Base-by-base conservation (phyloP, 2,888 invertebrate species). In the Macrosoma leucophasiata region DNA sequence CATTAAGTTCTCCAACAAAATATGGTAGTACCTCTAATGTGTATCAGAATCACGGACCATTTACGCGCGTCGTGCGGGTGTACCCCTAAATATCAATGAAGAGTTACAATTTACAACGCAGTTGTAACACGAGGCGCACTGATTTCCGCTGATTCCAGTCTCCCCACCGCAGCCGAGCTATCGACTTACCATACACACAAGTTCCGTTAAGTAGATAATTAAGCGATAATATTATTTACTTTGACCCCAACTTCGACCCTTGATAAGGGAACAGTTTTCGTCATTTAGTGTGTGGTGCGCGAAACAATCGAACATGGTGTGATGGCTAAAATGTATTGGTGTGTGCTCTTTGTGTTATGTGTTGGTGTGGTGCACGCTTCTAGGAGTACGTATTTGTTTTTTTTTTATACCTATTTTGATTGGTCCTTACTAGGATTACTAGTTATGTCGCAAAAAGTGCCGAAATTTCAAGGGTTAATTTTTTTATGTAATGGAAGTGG, bases 301-400 rank as follows among this genome's bases (percentile, higher is more conserved):
- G 56, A 52, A 48, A 39, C 46, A 36, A 49, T 43, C 41, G 52
- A 63, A 46, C 50, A 76, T 75, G 74, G 55, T 51, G 56, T 60
- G 60, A 41, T 39, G 43, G 43, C 43, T 54, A 73, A 61, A 51
- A 82, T 82, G 79, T 58, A 69, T 60, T 65, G 62, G 70, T 65
- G 74, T 64, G 74, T 69, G 55, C 47, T 73, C 48, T 59, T 79
- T 50, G 55, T 77, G 76, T 71, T 81, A 69, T 78, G 74, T 62
- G 43, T 68, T 40, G 61, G 59, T 48, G 59, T 62, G 14, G 70
- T 56, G 20, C 56, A 62, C 19, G 77, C 71, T 58, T 72, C 74
- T 18, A 70, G 73, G 35, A 75, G 82, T 82, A 58, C 64, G 81
- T 74, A 33, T 35, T 56, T 36, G n/a, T 20, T 22, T 38, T 22